phyloP scores from a whole-genome alignment of 2,797 vertebrate genomes.

The Glyptemys insculpta region DNA sequence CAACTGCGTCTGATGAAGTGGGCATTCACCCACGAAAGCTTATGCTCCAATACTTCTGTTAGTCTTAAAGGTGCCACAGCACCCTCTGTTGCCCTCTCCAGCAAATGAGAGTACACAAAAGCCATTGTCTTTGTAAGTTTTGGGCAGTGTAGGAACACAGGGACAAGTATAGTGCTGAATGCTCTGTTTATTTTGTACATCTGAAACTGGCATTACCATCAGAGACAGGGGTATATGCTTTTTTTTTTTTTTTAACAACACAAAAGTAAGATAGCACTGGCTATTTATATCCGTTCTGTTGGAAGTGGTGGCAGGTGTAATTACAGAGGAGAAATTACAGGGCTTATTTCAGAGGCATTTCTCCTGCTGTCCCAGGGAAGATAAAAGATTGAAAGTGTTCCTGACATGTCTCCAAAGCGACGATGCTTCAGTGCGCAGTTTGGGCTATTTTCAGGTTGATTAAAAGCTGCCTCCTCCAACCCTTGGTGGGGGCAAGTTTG shows the following conservation, averaged over 20 bases:
- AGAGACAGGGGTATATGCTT: conserved; percentile 8
- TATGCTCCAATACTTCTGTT: too few species aligned
- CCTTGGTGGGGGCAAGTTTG: neutral
- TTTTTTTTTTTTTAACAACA: conserved; percentile 54
- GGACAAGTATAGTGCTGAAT: neutral
- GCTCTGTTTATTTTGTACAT: conserved; percentile 17
- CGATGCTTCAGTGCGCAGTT: conserved; percentile 60
- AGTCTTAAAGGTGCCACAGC: too few species aligned
- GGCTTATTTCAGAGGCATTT: conserved; percentile 81
- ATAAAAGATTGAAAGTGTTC: conserved; percentile 83
- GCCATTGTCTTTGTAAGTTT: neutral
- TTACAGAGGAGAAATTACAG: conserved; percentile 86
- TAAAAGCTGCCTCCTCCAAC: conserved; percentile 64
- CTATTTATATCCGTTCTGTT: conserved; percentile 85
- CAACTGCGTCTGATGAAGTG: too few species aligned
- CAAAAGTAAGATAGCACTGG: conserved; percentile 76
- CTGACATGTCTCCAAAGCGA: conserved; percentile 76
- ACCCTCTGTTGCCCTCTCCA: neutral
- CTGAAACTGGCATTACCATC: neutral
- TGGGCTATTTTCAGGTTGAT: conserved; percentile 78
- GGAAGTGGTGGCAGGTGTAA: conserved; percentile 86
- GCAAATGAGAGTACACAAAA: conserved; percentile 7
- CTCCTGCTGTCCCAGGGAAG: conserved; percentile 80
- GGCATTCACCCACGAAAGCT: too few species aligned
- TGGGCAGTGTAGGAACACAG: neutral